Evolutionary conservation across 2,888 invertebrate species (phyloP), one percentile per base, ranked within the genome.

Genomic region (Halictus ligatus): DNA sequence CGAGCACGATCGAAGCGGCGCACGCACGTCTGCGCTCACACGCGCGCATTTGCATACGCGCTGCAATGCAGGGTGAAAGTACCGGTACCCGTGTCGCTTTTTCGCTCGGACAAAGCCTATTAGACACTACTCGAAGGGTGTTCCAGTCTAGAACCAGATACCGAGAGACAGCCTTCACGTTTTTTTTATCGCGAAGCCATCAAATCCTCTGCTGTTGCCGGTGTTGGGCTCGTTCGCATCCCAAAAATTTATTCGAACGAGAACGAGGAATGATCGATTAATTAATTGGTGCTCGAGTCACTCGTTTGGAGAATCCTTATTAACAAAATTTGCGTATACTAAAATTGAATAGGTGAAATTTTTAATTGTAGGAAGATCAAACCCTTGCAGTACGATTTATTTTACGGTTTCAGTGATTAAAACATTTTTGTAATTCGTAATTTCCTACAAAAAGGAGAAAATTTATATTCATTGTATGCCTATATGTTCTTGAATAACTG

Each of bases 41-140:
- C 78, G 85, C 86, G 73, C 75, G 80, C 75, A 81, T 87, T 87
- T 88, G 79, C 87, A 88, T 88, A 87, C 80, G 81, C 87, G 83
- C 46, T 80, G 86, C 80, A 78, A 84, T 81, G 80, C 86, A 77
- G 84, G 88, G 87, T 87, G 88, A 88, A 88, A 88, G 84, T 88
- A 87, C 78, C 87, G 87, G 75, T 81, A 78, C 71, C 21, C 21
- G n/a, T 29, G 80, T 77, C 77, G 79, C 58, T 79, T 74, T 87
- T 78, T 75, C 75, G 58, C 67, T 75, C 48, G 78, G 64, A 86
- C 84, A 87, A 86, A 77, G 81, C 64, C n/a, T 71, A 21, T n/a
- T 50, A 46, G 35, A 81, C 54, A 29, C 71, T 10, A 21, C 67
- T 21, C 67, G 6, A 67, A 35, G 67, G 64, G 29, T 64, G 29